Evolutionary conservation across 2,113 vertebrate species (phyloP).

Genomic region (Rhinoptilus africanus): DNA sequence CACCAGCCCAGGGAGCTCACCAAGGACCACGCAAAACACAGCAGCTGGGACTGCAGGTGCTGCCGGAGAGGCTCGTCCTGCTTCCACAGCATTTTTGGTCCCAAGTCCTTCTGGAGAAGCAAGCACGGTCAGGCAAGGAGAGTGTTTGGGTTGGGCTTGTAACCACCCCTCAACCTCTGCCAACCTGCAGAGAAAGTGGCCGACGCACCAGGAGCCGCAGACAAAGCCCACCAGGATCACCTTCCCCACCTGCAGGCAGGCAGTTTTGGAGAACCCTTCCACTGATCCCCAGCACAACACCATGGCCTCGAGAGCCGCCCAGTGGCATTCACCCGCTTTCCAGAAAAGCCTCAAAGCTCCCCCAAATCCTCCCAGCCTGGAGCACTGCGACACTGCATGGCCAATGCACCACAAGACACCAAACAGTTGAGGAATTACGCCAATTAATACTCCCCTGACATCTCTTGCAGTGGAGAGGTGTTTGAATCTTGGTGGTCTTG

Average conservation of each 20-base stretch:
- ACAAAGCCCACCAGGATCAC: neutral
- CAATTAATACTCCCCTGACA: neutral
- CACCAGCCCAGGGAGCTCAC: neutral
- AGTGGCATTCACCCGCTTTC: neutral
- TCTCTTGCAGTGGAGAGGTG: neutral
- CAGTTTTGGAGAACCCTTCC: neutral
- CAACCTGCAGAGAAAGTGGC: neutral
- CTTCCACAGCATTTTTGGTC: neutral
- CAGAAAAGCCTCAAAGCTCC: neutral
- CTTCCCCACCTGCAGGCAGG: neutral
- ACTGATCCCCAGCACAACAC: fast-evolving
- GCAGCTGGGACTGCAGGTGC: neutral
- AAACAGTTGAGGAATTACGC: neutral
- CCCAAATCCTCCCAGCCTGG: fast-evolving
- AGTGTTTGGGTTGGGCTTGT: neutral
- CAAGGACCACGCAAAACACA: neutral
- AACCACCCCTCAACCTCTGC: neutral
- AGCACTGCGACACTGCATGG: fast-evolving
- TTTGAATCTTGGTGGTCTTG: conserved; percentile 35
- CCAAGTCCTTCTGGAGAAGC: neutral
- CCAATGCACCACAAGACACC: neutral
- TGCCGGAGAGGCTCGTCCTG: fast-evolving
- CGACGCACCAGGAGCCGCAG: neutral
- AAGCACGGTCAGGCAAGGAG: neutral
- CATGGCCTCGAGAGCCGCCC: neutral